Percentiles rank a stretch among this genome's conserved stretches.
These are phyloP conservation scores for Chirona hameri DNA, from an alignment of 2,888 invertebrate species.

Conservation along the genomic window DNA sequence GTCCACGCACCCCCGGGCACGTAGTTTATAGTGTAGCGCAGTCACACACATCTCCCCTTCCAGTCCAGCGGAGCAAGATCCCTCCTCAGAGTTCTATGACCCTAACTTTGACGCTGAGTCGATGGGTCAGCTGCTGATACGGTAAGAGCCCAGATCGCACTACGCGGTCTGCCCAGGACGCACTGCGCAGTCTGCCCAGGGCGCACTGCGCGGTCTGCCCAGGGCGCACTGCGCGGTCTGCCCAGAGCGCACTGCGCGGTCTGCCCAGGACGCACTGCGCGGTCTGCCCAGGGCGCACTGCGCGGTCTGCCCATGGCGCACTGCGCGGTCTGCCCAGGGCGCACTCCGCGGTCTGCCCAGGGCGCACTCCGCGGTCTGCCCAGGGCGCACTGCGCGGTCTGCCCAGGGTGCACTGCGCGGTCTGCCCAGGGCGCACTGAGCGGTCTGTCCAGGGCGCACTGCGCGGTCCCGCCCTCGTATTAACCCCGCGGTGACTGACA, in stretches of 20 bases:
- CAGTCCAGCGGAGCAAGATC: conserved; percentile 6
- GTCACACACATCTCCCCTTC: neutral
- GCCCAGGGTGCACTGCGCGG: neutral
- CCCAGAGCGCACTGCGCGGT: neutral
- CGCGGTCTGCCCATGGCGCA: neutral
- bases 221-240: neutral
- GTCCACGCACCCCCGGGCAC: neutral
- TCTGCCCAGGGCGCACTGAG: neutral
- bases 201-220: neutral
- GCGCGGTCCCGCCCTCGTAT: neutral
- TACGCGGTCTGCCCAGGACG: too few relatives aligned
- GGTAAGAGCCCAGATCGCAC: conserved; percentile 24
- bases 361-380: neutral
- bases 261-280: too few relatives aligned
- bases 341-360: neutral
- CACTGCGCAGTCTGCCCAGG: too few relatives aligned
- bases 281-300: neutral
- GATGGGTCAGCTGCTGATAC: conserved; percentile 8
- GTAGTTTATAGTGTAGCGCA: neutral
- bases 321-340: neutral
- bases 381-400: neutral
- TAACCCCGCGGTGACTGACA: neutral
- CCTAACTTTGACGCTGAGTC: conserved; percentile 12
- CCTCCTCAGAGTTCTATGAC: neutral
- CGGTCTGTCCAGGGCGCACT: neutral